These are phyloP conservation scores for Watsonalla binaria DNA, from an alignment of 2,888 invertebrate genomes.

Conservation along the genomic window DNA sequence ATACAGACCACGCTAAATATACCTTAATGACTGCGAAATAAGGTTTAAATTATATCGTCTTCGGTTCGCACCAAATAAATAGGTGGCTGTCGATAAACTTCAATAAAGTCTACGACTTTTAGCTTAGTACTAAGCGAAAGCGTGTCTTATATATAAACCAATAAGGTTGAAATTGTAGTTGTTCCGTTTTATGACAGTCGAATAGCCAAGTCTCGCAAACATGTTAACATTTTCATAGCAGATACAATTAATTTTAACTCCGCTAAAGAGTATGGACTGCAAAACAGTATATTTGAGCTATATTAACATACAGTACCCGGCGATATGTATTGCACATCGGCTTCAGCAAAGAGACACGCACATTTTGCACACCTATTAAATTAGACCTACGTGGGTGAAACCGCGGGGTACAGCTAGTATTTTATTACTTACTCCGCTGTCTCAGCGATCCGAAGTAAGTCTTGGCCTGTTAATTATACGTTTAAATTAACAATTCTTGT, in stretches of 20 bases:
- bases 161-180: neutral
- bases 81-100: neutral
- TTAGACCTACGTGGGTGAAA: no score
- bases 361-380: no score
- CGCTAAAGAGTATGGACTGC: no score
- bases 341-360: no score
- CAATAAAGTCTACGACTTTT: neutral
- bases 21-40: neutral
- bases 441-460: no score
- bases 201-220: constrained; percentile 2
- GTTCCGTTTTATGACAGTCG: constrained; percentile 1
- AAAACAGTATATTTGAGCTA: no score
- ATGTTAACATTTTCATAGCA: constrained; percentile 5
- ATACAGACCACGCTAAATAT: neutral
- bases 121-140: neutral
- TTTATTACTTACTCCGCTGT: no score
- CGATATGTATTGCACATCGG: no score
- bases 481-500: no score
- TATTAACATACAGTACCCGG: no score
- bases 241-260: constrained; percentile 9
- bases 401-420: no score
- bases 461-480: no score
- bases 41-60: neutral
- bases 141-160: neutral
- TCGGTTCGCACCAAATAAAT: neutral